Conservation (phyloP, 2,888 invertebrate genomes). For the Torymus texanus region DNA sequence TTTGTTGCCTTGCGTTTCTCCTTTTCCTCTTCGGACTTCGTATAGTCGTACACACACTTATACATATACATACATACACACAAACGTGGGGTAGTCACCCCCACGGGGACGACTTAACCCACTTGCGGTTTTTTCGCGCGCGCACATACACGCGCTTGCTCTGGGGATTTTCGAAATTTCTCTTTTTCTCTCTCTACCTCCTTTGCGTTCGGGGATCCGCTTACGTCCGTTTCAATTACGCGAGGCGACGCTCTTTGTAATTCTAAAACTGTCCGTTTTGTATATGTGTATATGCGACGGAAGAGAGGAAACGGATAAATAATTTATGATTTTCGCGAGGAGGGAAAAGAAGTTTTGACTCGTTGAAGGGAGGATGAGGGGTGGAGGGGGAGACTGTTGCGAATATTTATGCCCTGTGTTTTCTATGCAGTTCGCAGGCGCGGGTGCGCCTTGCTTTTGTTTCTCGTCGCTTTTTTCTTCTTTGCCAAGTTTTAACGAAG, state of each 20-base stretch:
- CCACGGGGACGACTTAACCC: slow-evolving; percentile 33
- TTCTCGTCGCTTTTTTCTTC: slow-evolving; percentile 23
- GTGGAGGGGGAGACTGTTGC: background rate
- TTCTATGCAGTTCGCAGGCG: slow-evolving; percentile 14
- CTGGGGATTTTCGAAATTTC: background rate
- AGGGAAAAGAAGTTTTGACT: slow-evolving; percentile 15
- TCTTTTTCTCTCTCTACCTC: background rate
- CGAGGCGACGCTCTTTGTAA: background rate
- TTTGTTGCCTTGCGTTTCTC: slow-evolving; percentile 17
- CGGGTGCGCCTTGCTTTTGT: slow-evolving; percentile 15
- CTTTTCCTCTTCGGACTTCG: background rate
- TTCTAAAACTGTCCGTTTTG: background rate
- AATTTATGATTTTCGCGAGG: slow-evolving; percentile 24
- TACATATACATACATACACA: too few species aligned
- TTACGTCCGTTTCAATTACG: background rate
- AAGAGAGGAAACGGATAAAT: slow-evolving; percentile 4
- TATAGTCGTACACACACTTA: too few species aligned
- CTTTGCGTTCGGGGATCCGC: background rate
- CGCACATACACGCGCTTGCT: background rate
- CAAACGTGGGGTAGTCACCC: slow-evolving; percentile 6
- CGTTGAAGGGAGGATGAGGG: background rate
- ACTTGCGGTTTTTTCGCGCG: slow-evolving; percentile 16
- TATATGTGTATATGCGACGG: too few species aligned
- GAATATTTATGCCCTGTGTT: slow-evolving; percentile 39
- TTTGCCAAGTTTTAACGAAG: slow-evolving; percentile 46